These are phyloP conservation scores for Podilymbus podiceps DNA, from an alignment of 2,113 vertebrate species.

Conservation along the genomic window DNA sequence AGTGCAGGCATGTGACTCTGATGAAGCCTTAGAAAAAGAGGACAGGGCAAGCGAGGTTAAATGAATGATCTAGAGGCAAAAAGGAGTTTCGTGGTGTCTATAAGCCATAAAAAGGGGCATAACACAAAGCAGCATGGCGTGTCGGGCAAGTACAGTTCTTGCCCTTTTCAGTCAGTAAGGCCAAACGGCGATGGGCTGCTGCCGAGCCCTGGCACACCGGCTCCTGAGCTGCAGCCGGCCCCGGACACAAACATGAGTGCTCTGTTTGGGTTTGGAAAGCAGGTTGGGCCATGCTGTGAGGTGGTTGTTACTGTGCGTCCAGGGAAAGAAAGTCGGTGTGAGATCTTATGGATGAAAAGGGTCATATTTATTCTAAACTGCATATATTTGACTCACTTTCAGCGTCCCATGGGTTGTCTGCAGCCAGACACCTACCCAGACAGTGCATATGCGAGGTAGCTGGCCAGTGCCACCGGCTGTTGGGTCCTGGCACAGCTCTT, in stretches of 20 bases:
- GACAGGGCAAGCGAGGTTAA: neutral
- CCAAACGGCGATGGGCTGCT: neutral
- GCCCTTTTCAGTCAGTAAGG: neutral
- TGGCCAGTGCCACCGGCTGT: neutral
- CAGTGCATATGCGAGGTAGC: neutral
- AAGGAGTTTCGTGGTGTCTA: neutral
- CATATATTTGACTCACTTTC: neutral
- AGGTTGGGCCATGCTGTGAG: neutral
- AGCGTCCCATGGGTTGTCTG: neutral
- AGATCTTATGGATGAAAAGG: neutral
- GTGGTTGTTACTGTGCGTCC: neutral
- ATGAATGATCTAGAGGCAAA: neutral
- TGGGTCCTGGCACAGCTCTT: neutral
- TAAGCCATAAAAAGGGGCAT: neutral
- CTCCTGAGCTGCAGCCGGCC: neutral
- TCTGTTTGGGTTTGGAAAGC: neutral
- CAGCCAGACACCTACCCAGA: neutral
- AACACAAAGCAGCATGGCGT: neutral
- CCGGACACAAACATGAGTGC: fast-evolving
- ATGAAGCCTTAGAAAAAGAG: neutral
- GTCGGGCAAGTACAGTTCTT: neutral
- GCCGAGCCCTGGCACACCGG: neutral
- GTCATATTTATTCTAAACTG: neutral
- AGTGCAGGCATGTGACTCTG: neutral
- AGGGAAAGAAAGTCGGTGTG: neutral